Evolutionary conservation across 2,797 vertebrate genomes (phyloP).

Genomic region (Sebastes glaucus): DNA sequence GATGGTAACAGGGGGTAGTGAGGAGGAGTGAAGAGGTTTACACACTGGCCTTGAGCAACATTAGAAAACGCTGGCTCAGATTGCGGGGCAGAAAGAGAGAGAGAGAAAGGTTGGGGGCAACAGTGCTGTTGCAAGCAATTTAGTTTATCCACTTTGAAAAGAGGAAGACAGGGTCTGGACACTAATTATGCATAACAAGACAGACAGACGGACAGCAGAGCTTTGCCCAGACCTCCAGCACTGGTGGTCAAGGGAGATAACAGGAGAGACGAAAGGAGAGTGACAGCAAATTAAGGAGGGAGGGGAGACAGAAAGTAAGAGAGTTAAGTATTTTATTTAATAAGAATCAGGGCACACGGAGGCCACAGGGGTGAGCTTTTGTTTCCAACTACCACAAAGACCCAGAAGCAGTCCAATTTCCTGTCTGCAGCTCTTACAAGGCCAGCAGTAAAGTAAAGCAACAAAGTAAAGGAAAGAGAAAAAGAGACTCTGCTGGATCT

Average conservation of each 20-base stretch:
- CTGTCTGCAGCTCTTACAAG: background rate
- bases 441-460: background rate
- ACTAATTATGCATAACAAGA: slow-evolving; percentile 34
- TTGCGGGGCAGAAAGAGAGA: background rate
- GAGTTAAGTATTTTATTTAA: background rate
- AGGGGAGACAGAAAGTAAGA: background rate
- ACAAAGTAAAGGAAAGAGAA: background rate
- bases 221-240: slow-evolving; percentile 22
- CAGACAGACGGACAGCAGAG: slow-evolving; percentile 11
- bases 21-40: background rate
- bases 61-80: slow-evolving; percentile 42
- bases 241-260: slow-evolving; percentile 19
- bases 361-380: background rate
- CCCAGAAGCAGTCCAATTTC: background rate
- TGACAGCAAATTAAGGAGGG: background rate
- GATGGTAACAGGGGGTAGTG: background rate
- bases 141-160: slow-evolving; percentile 23
- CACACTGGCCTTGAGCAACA: slow-evolving; percentile 1
- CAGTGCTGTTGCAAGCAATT: slow-evolving; percentile 32
- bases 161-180: slow-evolving; percentile 20
- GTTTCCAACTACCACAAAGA: background rate
- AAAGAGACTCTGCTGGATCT: background rate
- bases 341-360: background rate
- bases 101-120: background rate
- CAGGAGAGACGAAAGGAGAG: background rate